phyloP scores from a whole-genome alignment of 2,113 vertebrate species.

The Nestor notabilis region DNA sequence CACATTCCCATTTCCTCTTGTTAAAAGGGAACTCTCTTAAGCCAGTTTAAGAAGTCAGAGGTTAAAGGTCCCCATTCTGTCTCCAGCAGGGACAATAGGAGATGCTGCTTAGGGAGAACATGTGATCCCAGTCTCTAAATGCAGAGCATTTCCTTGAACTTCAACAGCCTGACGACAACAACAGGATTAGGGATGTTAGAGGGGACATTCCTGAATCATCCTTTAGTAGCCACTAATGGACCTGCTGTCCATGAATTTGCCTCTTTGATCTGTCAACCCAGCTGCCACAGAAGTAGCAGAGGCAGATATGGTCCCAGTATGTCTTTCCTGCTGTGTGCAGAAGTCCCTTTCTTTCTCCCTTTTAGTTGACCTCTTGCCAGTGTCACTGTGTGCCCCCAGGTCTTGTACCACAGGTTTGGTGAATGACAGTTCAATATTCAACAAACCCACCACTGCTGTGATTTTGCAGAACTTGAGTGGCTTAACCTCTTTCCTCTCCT shows the following conservation, averaged over 20 bases:
- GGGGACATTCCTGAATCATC: not conserved
- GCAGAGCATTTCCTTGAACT: not conserved
- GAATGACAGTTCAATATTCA: not conserved
- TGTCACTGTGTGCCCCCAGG: not conserved
- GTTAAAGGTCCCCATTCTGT: not conserved
- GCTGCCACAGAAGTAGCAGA: not conserved
- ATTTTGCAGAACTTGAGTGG: not conserved
- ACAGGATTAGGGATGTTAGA: not conserved
- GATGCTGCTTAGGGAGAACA: not conserved
- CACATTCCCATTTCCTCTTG: not conserved
- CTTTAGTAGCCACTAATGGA: not conserved
- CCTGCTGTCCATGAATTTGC: not conserved
- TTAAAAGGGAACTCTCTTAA: not conserved
- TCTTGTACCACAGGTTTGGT: not conserved
- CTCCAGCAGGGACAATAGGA: not conserved
- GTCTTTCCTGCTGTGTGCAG: rapidly evolving
- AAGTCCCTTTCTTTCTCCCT: not conserved
- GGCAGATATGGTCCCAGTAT: not conserved
- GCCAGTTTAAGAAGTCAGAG: not conserved
- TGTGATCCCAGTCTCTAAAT: not conserved
- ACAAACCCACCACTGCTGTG: not conserved
- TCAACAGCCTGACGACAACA: not conserved
- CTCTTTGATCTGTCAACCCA: not conserved
- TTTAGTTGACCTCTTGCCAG: not conserved
- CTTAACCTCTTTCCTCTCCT: not conserved